A percentile compares a stretch with the other conserved stretches of the same genome.
These are phyloP conservation scores for Pygoscelis adeliae DNA, from an alignment of 2,113 vertebrate genomes.

Conservation along the genomic window DNA sequence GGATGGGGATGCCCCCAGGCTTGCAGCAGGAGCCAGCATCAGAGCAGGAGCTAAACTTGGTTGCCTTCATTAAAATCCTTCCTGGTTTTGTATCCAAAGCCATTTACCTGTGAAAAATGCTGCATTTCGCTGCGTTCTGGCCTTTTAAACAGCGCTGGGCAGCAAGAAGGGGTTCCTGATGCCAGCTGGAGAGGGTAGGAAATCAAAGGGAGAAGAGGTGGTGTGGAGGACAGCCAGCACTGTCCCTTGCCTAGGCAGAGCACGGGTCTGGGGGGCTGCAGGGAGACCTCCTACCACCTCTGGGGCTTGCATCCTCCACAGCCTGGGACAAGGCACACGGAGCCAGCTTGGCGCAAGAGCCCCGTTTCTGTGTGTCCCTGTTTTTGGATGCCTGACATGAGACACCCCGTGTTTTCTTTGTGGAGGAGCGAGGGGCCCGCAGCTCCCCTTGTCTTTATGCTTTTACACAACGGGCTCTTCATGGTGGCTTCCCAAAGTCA, in stretches of 20 bases:
- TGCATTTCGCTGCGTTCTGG: background rate
- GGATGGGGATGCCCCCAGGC: background rate
- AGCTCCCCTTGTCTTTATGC: background rate
- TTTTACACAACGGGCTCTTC: background rate
- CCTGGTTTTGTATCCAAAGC: background rate
- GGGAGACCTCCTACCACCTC: background rate
- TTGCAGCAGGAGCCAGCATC: background rate
- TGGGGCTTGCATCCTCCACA: background rate
- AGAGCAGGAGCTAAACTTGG: background rate
- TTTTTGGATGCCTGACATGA: background rate
- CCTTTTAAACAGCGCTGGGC: background rate
- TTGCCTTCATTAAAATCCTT: background rate
- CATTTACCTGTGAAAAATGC: background rate
- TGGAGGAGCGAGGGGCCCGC: background rate
- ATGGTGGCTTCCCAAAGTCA: background rate
- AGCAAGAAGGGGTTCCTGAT: background rate
- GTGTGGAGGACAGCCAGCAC: background rate
- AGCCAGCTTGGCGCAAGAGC: background rate
- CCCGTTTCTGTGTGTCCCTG: rapidly evolving
- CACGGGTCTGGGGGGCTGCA: background rate
- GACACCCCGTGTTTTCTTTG: background rate
- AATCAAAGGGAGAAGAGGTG: background rate
- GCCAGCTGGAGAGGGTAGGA: background rate
- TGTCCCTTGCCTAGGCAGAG: background rate
- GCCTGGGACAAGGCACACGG: background rate